These are phyloP conservation scores for Alethe castanea DNA, from an alignment of 2,113 vertebrate species.

Conservation along the genomic window DNA sequence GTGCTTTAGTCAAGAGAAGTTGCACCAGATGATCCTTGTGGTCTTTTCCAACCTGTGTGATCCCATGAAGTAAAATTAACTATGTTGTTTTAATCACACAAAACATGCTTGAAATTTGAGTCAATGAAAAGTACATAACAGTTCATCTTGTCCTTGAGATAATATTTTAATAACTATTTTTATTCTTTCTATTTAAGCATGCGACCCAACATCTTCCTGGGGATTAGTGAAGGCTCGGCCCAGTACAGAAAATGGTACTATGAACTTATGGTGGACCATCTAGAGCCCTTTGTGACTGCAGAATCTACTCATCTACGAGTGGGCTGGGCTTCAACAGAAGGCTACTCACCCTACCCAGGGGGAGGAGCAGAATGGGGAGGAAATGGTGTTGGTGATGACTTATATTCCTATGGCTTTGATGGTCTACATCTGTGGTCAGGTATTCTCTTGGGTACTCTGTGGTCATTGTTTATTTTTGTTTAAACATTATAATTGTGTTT, in stretches of 20 bases:
- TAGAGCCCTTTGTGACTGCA: conserved; percentile 86
- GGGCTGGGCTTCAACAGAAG: conserved; percentile 93
- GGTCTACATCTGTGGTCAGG: conserved; percentile 97
- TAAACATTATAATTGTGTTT: background rate
- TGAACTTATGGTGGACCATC: conserved; percentile 92
- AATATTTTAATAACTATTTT: background rate
- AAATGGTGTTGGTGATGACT: conserved; percentile 92
- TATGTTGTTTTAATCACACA: background rate
- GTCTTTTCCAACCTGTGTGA: background rate
- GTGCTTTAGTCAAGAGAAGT: background rate
- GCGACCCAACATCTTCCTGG: conserved; percentile 93
- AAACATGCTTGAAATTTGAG: background rate
- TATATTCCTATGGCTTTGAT: conserved; percentile 93
- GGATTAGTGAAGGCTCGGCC: conserved; percentile 91
- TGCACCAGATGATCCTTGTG: background rate
- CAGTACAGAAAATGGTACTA: conserved; percentile 98
- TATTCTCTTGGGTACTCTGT: conserved; percentile 6
- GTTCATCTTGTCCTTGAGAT: background rate
- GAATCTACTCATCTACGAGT: conserved; percentile 92
- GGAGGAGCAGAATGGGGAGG: conserved; percentile 94
- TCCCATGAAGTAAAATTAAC: background rate
- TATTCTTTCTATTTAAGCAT: conserved; percentile 75
- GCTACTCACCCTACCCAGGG: conserved; percentile 88
- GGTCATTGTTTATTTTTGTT: background rate
- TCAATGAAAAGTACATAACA: background rate